These are phyloP conservation scores for Ecliptopera silaceata DNA, from an alignment of 2,888 invertebrate genomes.

Conservation along the genomic window DNA sequence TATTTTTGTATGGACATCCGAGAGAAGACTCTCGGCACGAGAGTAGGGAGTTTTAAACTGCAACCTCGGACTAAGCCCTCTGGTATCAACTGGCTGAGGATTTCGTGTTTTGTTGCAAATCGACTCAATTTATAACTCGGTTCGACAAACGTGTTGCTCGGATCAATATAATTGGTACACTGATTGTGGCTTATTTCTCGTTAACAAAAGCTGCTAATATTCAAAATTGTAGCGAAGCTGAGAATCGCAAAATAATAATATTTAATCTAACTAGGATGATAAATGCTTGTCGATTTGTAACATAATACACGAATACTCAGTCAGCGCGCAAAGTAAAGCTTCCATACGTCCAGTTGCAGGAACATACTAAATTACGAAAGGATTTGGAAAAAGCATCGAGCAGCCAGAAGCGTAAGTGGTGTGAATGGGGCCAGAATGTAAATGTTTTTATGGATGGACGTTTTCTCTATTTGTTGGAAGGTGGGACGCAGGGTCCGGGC, in stretches of 20 bases:
- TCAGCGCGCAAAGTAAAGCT: slow-evolving; percentile 20
- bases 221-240: not conserved
- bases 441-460: slow-evolving; percentile 72
- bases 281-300: slow-evolving; percentile 15
- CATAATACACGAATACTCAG: slow-evolving; percentile 10
- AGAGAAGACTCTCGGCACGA: too few species aligned
- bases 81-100: slow-evolving; percentile 14
- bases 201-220: not conserved
- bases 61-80: too few species aligned
- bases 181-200: not conserved
- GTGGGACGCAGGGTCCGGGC: slow-evolving; percentile 82
- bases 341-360: slow-evolving; percentile 14
- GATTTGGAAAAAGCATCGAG: slow-evolving; percentile 46
- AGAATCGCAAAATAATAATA: not conserved
- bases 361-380: slow-evolving; percentile 19
- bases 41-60: too few species aligned
- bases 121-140: slow-evolving; percentile 9
- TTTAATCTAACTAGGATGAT: not conserved
- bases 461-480: slow-evolving; percentile 79
- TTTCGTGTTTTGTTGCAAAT: slow-evolving; percentile 17
- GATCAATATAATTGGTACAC: not conserved
- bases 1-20: too few species aligned
- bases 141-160: slow-evolving; percentile 1
- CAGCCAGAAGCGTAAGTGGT: slow-evolving; percentile 81
- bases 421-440: slow-evolving; percentile 71